Percentiles rank a stretch among this genome's conserved stretches.
These are phyloP conservation scores for Lithophane socia DNA, from an alignment of 2,888 invertebrate species.

Conservation along the genomic window DNA sequence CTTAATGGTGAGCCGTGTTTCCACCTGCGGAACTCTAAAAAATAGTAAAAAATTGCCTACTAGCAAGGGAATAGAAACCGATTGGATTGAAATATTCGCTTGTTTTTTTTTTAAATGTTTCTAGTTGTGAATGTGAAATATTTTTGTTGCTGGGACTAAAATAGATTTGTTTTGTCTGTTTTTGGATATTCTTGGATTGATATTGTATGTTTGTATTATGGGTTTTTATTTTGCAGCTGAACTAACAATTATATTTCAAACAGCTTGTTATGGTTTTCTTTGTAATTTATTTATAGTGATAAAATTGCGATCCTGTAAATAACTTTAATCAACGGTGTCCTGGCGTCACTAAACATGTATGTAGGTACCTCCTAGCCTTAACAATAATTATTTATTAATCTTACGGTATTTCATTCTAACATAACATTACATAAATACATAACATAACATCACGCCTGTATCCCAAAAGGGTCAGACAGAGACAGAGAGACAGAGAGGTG, in stretches of 20 bases:
- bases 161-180: background rate
- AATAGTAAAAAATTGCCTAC: conserved; percentile 78
- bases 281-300: too few relatives aligned
- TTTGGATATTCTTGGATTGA: background rate
- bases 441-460: too few relatives aligned
- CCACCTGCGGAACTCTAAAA: conserved; percentile 81
- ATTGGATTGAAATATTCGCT: conserved; percentile 64
- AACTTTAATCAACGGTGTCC: too few relatives aligned
- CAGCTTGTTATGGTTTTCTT: too few relatives aligned
- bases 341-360: too few relatives aligned
- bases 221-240: background rate
- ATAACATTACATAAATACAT: background rate
- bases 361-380: background rate
- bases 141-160: background rate
- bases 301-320: too few relatives aligned
- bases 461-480: too few relatives aligned
- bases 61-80: conserved; percentile 70
- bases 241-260: background rate
- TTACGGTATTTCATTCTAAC: background rate
- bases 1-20: conserved; percentile 84
- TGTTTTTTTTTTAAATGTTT: conserved; percentile 33
- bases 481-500: too few relatives aligned
- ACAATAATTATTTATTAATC: background rate
- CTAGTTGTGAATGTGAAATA: conserved; percentile 3
- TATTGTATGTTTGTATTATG: background rate